These are phyloP conservation scores for Meloe dianella DNA, from an alignment of 2,888 invertebrate genomes.

Conservation along the genomic window DNA sequence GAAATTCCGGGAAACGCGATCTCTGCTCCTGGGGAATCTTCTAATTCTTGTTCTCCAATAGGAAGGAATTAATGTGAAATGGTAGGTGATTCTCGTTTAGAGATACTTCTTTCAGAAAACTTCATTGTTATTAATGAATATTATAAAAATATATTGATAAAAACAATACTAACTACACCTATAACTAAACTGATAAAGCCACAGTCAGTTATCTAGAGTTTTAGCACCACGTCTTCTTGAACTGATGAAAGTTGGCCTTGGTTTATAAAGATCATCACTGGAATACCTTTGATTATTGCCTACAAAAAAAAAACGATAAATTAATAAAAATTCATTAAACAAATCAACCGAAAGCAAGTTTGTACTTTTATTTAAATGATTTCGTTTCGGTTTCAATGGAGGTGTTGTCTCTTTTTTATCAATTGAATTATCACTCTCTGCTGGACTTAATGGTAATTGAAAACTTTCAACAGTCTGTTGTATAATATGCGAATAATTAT, in stretches of 20 bases:
- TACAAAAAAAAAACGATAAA: constrained; percentile 14
- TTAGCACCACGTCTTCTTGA: constrained; percentile 59
- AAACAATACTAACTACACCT: neutral
- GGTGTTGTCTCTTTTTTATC: constrained; percentile 42
- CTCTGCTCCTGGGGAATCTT: too few species aligned
- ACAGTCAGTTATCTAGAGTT: constrained; percentile 32
- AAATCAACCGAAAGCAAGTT: constrained; percentile 18
- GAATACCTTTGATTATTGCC: constrained; percentile 65
- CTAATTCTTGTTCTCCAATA: too few species aligned
- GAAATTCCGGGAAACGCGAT: too few species aligned
- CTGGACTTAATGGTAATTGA: constrained; percentile 53
- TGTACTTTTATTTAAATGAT: constrained; percentile 34
- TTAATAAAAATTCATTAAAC: neutral
- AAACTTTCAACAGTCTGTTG: constrained; percentile 40
- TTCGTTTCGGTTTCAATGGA: constrained; percentile 34
- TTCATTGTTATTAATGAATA: too few species aligned
- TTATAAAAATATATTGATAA: constrained; percentile 1
- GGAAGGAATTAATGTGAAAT: too few species aligned
- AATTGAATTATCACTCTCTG: constrained; percentile 52
- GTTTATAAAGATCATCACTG: constrained; percentile 75
- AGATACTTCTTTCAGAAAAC: too few species aligned
- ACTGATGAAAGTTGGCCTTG: constrained; percentile 66
- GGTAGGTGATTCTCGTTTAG: too few species aligned
- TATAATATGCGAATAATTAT: neutral
- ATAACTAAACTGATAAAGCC: constrained; percentile 19